Conservation (phyloP, 2,797 vertebrate genomes). For the Limosa lapponica region DNA sequence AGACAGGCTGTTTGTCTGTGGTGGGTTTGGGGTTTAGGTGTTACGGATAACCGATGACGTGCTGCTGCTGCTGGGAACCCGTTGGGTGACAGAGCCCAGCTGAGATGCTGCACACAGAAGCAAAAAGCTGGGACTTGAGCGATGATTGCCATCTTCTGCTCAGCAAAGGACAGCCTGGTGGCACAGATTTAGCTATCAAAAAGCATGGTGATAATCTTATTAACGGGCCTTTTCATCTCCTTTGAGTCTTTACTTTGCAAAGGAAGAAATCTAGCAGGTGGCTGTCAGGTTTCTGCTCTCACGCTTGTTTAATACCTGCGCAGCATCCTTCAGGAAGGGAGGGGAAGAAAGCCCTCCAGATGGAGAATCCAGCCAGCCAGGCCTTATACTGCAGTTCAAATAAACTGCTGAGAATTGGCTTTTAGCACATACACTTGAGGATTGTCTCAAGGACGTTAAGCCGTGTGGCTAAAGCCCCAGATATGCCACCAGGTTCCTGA, state of each 20-base stretch:
- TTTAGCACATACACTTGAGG: background rate
- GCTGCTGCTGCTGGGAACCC: slow-evolving; percentile 44
- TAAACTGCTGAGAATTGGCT: background rate
- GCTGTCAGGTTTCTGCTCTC: slow-evolving; percentile 39
- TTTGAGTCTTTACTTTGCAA: slow-evolving; percentile 45
- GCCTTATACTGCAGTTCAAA: background rate
- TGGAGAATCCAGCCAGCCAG: background rate
- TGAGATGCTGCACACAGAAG: slow-evolving; percentile 65
- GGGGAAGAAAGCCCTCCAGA: background rate
- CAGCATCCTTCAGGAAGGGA: background rate
- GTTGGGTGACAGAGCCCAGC: slow-evolving; percentile 52
- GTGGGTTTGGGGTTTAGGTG: slow-evolving; percentile 27
- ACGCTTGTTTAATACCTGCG: background rate
- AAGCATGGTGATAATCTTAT: slow-evolving; percentile 63
- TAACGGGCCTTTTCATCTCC: slow-evolving; percentile 66
- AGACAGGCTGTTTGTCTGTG: background rate
- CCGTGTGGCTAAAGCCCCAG: background rate
- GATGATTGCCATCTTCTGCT: slow-evolving; percentile 64
- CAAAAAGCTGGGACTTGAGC: slow-evolving; percentile 53
- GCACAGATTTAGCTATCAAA: slow-evolving; percentile 65
- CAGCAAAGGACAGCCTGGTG: slow-evolving; percentile 57
- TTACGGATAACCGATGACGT: slow-evolving; percentile 32
- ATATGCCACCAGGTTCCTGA: background rate
- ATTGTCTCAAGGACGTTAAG: background rate
- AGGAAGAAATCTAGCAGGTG: slow-evolving; percentile 59